Conservation (phyloP, 92 coral and sea anemone genomes). For the Epizoanthus ramosus region DNA sequence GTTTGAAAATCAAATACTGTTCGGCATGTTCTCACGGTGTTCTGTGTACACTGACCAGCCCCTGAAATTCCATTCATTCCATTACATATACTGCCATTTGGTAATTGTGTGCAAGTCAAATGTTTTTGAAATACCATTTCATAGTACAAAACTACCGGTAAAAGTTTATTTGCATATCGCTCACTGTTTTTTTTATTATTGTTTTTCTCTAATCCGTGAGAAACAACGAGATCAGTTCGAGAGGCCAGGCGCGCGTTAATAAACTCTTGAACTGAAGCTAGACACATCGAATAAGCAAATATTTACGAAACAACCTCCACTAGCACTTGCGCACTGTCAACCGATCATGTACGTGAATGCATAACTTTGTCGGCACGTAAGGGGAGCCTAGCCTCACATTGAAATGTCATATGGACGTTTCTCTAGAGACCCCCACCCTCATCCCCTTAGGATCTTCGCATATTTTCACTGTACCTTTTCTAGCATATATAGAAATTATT, state of each 20-base stretch:
- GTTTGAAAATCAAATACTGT: neutral
- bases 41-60: constrained; percentile 8
- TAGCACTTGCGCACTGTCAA: no score
- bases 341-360: neutral
- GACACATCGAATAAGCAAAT: neutral
- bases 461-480: no score
- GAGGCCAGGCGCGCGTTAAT: no score
- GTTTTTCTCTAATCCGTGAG: neutral
- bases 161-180: no score
- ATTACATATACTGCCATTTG: neutral
- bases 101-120: no score
- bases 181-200: neutral
- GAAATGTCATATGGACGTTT: no score
- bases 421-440: no score
- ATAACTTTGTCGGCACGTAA: constrained; percentile 9
- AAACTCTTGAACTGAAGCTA: no score
- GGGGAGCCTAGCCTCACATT: neutral
- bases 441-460: no score
- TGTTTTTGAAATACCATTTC: neutral
- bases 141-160: no score
- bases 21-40: neutral
- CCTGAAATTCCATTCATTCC: constrained; percentile 26
- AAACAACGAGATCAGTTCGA: no score
- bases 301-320: neutral
- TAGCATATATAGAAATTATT: no score